Evolutionary conservation across 2,797 vertebrate species (phyloP), one percentile per base, ranked within the genome.

Genomic region (Calcarius lapponicus): DNA sequence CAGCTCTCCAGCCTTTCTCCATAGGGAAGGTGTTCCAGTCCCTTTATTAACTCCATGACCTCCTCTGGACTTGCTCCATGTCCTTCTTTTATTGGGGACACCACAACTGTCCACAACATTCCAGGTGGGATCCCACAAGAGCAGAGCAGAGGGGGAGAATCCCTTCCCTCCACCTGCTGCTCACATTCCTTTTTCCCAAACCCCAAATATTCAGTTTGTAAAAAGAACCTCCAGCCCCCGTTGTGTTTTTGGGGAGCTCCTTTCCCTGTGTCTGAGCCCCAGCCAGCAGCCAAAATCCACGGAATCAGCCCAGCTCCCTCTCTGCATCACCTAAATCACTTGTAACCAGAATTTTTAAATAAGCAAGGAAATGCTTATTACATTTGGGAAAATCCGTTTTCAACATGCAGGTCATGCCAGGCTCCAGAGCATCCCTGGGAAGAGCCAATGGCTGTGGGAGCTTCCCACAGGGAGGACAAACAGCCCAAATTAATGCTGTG

Each of bases 11-110:
- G n/a, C 48, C 67, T 8, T 1, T 2, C 11, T 62, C 67, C 57
- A 15, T 0, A 22, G 20, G 21, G 13, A 5, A 42, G 1, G 2
- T 60, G 2, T 16, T 45, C 47, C 48, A 45, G 9, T 15, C 9
- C 48, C 40, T 34, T 64, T 3, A 8, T 1, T 40, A 40, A 3
- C n/a, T 15, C 45, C 17, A 5, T 3, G 6, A 7, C 6, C 9
- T 82, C 48, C 57, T 32, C 57, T 45, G 40, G 80, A 54, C 11
- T 45, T 18, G 9, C n/a, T 62, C 67, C 58, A 10, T 9, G 29
- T 47, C 58, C n/a, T 47, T n/a, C 17, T n/a, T 7, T 13, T 24
- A 1, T 1, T 32, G 17, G 24, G n/a, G 15, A 29, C 34, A 40
- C 29, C 58, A 9, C 9, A 15, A 6, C n/a, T 32, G 51, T 21